A percentile compares a stretch with the other conserved stretches of the same genome.
Evolutionary conservation across 2,797 vertebrate species (phyloP).

Genomic region (Phoxinus dragarum): DNA sequence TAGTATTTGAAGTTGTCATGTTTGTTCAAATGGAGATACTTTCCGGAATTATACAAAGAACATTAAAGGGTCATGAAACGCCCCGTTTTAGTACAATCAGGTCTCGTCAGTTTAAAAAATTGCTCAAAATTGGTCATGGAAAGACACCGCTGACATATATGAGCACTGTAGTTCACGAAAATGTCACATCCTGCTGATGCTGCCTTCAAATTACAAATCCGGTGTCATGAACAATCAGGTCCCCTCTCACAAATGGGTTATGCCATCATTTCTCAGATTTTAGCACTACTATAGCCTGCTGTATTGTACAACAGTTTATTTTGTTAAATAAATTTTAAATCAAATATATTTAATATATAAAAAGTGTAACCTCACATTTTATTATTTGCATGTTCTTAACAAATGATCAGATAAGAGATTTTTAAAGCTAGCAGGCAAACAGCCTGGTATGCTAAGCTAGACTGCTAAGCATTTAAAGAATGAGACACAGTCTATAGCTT

Average conservation of each 20-base stretch:
- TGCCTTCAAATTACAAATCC: neutral
- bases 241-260: neutral
- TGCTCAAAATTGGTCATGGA: neutral
- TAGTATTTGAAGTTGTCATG: neutral
- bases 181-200: neutral
- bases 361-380: neutral
- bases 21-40: constrained; percentile 6
- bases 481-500: neutral
- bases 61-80: constrained; percentile 7
- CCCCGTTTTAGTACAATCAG: neutral
- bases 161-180: neutral
- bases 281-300: neutral
- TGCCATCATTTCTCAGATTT: neutral
- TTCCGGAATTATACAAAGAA: neutral
- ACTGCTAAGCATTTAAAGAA: constrained; percentile 2
- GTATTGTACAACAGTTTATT: neutral
- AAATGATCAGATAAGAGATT: neutral
- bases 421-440: neutral
- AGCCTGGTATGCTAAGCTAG: neutral
- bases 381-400: neutral
- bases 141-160: neutral
- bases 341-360: neutral
- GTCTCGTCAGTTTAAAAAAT: neutral
- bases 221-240: neutral
- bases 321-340: neutral